These are phyloP conservation scores for Tholera decimalis DNA, from an alignment of 2,888 invertebrate genomes.

Conservation along the genomic window DNA sequence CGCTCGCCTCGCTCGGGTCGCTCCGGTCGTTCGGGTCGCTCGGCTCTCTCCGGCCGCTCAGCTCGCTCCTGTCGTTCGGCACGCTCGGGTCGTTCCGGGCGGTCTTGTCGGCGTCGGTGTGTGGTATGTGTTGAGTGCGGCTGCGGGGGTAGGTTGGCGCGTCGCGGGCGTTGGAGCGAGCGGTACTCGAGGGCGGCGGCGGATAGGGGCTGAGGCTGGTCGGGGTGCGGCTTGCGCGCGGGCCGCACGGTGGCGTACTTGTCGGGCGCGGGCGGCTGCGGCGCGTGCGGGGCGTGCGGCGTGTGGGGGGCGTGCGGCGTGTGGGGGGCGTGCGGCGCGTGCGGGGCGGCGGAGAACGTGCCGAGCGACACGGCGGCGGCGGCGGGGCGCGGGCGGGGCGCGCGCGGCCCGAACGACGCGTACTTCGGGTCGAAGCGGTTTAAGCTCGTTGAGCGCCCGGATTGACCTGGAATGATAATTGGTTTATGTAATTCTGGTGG, in stretches of 20 bases:
- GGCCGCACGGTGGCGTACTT: conserved; percentile 88
- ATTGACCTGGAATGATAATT: conserved; percentile 72
- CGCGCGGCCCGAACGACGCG: conserved; percentile 90
- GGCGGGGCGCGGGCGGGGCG: conserved; percentile 85
- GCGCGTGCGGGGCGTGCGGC: conserved; percentile 64
- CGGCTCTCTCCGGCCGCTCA: conserved; percentile 85
- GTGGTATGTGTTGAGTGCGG: conserved; percentile 66
- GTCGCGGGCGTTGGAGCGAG: conserved; percentile 91
- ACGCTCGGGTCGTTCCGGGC: conserved; percentile 85
- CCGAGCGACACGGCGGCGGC: conserved; percentile 80
- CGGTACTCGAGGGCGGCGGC: conserved; percentile 91
- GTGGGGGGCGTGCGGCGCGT: conserved; percentile 47
- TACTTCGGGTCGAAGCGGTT: conserved; percentile 92
- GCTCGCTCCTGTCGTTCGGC: conserved; percentile 70
- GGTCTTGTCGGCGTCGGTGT: conserved; percentile 92
- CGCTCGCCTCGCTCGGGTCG: conserved; percentile 44
- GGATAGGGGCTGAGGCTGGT: conserved; percentile 89
- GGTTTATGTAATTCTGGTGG: background rate
- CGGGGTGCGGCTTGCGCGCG: conserved; percentile 74
- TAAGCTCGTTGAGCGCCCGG: conserved; percentile 87
- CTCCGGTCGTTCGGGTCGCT: conserved; percentile 64
- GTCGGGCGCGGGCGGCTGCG: conserved; percentile 71
- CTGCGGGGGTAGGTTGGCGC: conserved; percentile 83
- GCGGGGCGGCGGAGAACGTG: conserved; percentile 76
- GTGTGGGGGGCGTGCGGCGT: conserved; percentile 69